Evolutionary conservation across 1,140 invertebrate species (phyloP).

Genomic region (Aphelinus certus): DNA sequence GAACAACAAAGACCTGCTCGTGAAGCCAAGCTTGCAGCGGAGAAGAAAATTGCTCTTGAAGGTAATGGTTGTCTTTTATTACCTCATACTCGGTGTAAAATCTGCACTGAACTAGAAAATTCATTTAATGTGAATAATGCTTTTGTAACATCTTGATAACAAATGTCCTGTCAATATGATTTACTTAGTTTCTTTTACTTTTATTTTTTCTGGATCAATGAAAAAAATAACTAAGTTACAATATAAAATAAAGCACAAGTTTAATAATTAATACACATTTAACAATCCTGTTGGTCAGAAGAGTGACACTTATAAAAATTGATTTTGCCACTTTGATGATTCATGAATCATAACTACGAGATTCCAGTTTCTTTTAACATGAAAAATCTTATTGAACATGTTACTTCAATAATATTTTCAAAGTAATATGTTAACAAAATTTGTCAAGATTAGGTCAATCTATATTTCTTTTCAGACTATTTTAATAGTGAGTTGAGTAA

Average conservation of each 20-base stretch:
- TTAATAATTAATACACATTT: no score
- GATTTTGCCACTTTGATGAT: no score
- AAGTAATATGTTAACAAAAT: no score
- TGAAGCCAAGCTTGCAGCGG: conserved; percentile 75
- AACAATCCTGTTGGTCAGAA: no score
- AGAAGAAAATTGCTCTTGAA: conserved; percentile 69
- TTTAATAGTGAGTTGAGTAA: no score
- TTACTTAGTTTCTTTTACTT: neutral
- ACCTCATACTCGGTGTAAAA: neutral
- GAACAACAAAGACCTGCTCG: conserved; percentile 72
- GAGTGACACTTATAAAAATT: no score
- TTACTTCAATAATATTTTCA: no score
- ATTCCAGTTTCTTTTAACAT: no score
- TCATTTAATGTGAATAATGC: conserved; percentile 7
- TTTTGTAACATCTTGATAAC: neutral
- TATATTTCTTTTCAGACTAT: no score
- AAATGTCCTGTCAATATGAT: neutral
- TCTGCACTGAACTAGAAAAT: conserved; percentile 3
- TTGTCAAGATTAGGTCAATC: no score
- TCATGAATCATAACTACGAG: no score
- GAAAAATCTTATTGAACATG: no score
- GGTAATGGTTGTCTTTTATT: conserved; percentile 56
- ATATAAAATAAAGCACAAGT: neutral
- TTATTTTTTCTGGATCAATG: neutral
- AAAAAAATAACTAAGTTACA: neutral